Percentiles rank a stretch among this genome's conserved stretches.
These are phyloP conservation scores for Manacus vitellinus DNA, from an alignment of 2,113 vertebrate genomes.

Conservation along the genomic window DNA sequence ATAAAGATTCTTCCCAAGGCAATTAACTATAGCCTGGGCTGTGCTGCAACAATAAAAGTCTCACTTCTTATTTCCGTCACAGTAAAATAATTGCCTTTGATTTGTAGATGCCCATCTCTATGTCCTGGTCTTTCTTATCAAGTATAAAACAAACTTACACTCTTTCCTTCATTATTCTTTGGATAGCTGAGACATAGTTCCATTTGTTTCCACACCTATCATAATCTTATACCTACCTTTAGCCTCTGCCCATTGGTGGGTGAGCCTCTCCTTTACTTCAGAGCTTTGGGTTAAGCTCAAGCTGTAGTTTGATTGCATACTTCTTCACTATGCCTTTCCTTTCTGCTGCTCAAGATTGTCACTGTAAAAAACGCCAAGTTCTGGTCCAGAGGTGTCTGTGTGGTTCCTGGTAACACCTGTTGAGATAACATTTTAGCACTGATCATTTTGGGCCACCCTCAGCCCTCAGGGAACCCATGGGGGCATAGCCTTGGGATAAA, in stretches of 20 bases:
- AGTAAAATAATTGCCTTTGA: background rate
- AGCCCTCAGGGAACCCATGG: background rate
- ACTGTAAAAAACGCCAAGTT: background rate
- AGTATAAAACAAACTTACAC: background rate
- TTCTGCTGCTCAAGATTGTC: background rate
- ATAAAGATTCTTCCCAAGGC: background rate
- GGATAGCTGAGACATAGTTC: background rate
- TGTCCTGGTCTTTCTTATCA: background rate
- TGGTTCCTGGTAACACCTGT: background rate
- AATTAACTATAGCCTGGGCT: background rate
- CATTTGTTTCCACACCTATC: background rate
- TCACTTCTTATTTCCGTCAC: background rate
- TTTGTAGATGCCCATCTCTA: background rate
- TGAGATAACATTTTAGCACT: background rate
- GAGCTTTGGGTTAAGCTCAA: background rate
- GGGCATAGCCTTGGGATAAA: background rate
- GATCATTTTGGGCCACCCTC: background rate
- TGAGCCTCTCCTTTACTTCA: background rate
- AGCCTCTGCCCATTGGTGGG: background rate
- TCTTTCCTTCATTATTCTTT: background rate
- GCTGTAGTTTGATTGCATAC: background rate
- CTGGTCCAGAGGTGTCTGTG: background rate
- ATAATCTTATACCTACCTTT: background rate
- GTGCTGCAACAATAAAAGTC: background rate
- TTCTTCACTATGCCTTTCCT: background rate